phyloP scores from a whole-genome alignment of 2,113 vertebrate genomes.

The Rhinopithecus roxellana region DNA sequence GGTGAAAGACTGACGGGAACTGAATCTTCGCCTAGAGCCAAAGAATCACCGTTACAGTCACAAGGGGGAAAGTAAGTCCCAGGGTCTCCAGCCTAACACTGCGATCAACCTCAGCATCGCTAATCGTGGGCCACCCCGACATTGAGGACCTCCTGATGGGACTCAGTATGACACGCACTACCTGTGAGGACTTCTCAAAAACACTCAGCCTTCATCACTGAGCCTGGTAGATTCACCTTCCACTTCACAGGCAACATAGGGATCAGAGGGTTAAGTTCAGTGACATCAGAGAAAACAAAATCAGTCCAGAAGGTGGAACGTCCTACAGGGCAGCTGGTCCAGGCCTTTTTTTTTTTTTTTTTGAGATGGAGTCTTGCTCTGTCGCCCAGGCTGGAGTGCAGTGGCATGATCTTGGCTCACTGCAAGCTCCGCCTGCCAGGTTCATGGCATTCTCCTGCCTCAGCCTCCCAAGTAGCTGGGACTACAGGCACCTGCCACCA shows the following conservation, averaged over 20 bases:
- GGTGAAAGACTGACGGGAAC: not conserved
- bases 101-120: not conserved
- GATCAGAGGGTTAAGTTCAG: not conserved
- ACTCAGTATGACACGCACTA: not conserved
- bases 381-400: too few species aligned
- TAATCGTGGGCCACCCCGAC: not conserved
- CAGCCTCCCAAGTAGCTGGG: too few species aligned
- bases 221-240: not conserved
- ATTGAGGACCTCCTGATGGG: not conserved
- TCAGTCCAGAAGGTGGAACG: not conserved
- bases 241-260: not conserved
- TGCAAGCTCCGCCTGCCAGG: too few species aligned
- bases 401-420: too few species aligned
- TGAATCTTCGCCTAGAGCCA: not conserved
- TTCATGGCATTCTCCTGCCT: too few species aligned
- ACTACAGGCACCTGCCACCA: too few species aligned
- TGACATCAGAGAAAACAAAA: not conserved
- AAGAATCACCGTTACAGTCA: not conserved
- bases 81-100: not conserved
- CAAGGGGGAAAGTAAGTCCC: not conserved
- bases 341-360: not conserved
- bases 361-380: too few species aligned
- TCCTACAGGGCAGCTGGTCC: not conserved
- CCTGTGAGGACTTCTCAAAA: not conserved
- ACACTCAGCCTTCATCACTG: not conserved